Conservation (phyloP, 2,113 vertebrate species). For the Pteronura brasiliensis region DNA sequence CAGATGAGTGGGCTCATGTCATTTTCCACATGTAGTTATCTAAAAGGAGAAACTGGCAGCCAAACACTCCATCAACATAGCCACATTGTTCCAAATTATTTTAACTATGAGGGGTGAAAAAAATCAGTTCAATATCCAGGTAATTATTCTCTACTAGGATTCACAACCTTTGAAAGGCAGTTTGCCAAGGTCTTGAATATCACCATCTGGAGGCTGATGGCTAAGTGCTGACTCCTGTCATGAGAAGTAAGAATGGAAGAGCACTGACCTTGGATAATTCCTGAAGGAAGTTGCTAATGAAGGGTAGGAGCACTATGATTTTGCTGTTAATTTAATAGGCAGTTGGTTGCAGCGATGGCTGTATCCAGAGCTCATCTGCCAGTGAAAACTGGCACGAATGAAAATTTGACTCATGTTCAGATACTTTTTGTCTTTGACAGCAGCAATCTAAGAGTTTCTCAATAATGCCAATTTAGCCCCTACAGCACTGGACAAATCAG, state of each 20-base stretch:
- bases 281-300: neutral
- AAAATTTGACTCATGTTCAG: neutral
- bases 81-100: neutral
- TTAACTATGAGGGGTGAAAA: neutral
- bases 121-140: constrained; percentile 3
- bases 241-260: neutral
- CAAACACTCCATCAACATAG: neutral
- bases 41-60: neutral
- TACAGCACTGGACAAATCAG: neutral
- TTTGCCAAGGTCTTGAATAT: neutral
- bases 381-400: neutral
- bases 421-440: neutral
- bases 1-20: neutral
- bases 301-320: neutral
- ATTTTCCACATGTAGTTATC: neutral
- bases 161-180: constrained; percentile 20
- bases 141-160: constrained; percentile 33
- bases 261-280: neutral
- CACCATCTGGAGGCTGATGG: constrained; percentile 21
- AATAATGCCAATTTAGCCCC: neutral
- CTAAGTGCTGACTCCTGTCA: constrained; percentile 25
- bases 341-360: neutral
- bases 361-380: neutral
- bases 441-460: neutral
- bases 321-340: neutral